Evolutionary conservation across 2,113 vertebrate species (phyloP).

Genomic region (Dasyornis broadbenti): DNA sequence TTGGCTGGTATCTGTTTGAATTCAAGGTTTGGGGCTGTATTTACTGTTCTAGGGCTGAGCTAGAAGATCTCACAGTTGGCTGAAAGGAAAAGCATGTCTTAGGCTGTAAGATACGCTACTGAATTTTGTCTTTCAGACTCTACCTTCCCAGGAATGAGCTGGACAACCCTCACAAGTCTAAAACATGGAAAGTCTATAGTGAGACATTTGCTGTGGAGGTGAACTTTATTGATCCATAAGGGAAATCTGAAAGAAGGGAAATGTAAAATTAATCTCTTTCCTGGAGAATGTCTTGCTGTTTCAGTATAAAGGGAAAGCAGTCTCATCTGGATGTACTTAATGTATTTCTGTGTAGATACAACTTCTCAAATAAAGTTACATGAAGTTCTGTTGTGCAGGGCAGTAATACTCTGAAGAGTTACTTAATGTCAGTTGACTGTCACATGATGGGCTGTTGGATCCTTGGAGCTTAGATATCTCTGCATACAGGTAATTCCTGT

Average conservation of each 20-base stretch:
- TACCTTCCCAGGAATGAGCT: slow-evolving; percentile 85
- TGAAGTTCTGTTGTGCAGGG: slow-evolving; percentile 51
- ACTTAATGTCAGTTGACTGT: not conserved
- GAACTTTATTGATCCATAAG: slow-evolving; percentile 60
- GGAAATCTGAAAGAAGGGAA: not conserved
- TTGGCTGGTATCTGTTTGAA: not conserved
- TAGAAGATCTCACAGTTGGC: not conserved
- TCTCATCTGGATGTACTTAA: not conserved
- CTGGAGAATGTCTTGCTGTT: not conserved
- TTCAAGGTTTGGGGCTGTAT: not conserved
- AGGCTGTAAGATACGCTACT: not conserved
- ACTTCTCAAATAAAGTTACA: slow-evolving; percentile 19
- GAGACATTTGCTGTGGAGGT: slow-evolving; percentile 87
- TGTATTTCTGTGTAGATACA: slow-evolving; percentile 23
- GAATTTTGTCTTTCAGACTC: slow-evolving; percentile 75
- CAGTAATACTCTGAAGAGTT: not conserved
- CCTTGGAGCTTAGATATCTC: not conserved
- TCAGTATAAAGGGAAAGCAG: not conserved
- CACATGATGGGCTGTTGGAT: not conserved
- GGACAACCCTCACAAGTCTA: slow-evolving; percentile 92
- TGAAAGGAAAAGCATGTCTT: not conserved
- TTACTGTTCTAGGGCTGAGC: not conserved
- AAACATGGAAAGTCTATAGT: slow-evolving; percentile 86
- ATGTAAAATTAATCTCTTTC: not conserved
- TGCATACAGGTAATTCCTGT: not conserved